Evolutionary conservation across 1,140 invertebrate species (phyloP).

Genomic region (Spodoptera litura): DNA sequence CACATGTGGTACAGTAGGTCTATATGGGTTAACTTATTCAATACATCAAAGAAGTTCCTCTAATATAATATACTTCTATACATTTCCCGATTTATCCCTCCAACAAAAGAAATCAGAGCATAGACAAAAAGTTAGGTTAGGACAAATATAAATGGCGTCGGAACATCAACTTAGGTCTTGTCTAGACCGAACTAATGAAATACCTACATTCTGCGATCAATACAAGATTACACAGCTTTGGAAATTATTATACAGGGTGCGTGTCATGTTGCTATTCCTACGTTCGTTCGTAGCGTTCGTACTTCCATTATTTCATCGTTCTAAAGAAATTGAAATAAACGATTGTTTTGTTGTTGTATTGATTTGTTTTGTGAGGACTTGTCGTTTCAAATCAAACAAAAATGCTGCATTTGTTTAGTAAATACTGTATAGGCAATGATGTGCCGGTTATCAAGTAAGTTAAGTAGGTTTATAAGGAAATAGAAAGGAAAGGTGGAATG

Average conservation of each 20-base stretch:
- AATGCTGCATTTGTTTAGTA: too few relatives aligned
- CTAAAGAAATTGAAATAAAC: neutral
- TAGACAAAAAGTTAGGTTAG: neutral
- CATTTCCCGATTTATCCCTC: neutral
- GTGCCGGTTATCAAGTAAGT: too few relatives aligned
- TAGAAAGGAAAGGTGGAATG: too few relatives aligned
- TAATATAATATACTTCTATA: neutral
- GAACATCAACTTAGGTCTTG: neutral
- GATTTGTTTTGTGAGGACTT: too few relatives aligned
- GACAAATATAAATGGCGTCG: slow-evolving; percentile 12
- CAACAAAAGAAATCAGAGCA: neutral
- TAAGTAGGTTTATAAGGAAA: too few relatives aligned
- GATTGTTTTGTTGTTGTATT: too few relatives aligned
- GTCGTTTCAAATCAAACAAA: too few relatives aligned
- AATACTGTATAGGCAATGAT: too few relatives aligned
- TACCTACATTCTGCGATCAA: slow-evolving; percentile 22
- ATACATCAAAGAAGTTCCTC: too few relatives aligned
- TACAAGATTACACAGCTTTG: slow-evolving; percentile 12
- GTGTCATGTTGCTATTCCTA: neutral
- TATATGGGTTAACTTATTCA: too few relatives aligned
- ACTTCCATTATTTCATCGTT: neutral
- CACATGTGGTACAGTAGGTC: too few relatives aligned
- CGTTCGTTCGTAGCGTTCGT: neutral
- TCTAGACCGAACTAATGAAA: slow-evolving; percentile 18
- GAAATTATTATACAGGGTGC: neutral